These are phyloP conservation scores for Calyptomena viridis DNA, from an alignment of 2,113 vertebrate genomes.

Conservation along the genomic window DNA sequence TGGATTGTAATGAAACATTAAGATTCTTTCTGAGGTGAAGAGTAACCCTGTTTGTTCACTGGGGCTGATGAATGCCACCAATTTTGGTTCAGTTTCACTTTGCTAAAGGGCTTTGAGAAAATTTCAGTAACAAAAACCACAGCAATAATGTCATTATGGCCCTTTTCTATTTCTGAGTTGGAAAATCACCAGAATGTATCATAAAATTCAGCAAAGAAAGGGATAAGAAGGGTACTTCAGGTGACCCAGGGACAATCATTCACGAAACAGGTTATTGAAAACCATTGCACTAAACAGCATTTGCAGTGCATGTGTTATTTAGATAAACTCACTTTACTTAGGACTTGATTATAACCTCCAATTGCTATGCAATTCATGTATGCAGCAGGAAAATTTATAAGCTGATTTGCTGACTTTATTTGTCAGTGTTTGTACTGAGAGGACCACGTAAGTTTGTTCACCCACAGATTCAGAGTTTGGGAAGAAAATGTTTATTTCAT, in stretches of 20 bases:
- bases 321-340: conserved; percentile 1
- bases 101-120: conserved; percentile 28
- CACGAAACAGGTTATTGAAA: background rate
- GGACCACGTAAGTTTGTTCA: background rate
- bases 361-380: background rate
- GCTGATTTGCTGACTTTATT: background rate
- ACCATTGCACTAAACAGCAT: background rate
- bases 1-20: background rate
- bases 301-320: background rate
- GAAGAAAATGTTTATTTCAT: background rate
- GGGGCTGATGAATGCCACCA: conserved; percentile 17
- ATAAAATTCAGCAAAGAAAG: background rate
- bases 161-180: background rate
- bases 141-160: background rate
- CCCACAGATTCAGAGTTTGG: background rate
- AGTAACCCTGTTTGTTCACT: background rate
- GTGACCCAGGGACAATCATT: background rate
- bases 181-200: background rate
- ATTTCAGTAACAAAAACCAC: background rate
- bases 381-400: background rate
- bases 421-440: background rate
- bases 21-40: background rate
- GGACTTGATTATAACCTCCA: background rate
- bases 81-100: conserved; percentile 1
- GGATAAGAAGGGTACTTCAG: background rate